Evolutionary conservation across 1,140 invertebrate species (phyloP).

Genomic region (Drosophila orosa): DNA sequence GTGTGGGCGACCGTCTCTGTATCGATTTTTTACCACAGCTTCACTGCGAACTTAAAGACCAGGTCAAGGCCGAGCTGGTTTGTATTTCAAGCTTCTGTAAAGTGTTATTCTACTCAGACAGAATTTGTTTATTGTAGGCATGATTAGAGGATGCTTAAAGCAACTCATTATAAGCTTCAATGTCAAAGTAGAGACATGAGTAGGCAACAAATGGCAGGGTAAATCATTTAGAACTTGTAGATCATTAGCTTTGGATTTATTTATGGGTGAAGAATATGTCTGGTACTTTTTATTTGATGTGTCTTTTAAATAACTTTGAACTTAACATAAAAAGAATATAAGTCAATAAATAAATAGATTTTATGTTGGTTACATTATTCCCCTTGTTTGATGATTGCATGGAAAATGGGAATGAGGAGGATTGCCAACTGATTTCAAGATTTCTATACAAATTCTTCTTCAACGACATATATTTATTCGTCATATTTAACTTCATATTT

Average conservation of each 20-base stretch:
- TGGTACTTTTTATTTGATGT: not conserved
- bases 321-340: not conserved
- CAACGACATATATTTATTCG: not conserved
- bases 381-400: not conserved
- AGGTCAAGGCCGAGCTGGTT: slow-evolving; percentile 25
- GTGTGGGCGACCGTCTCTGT: slow-evolving; percentile 36
- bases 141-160: slow-evolving; percentile 2
- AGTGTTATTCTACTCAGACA: slow-evolving; percentile 5
- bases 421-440: no score
- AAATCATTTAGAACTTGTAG: slow-evolving; percentile 5
- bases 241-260: not conserved
- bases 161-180: slow-evolving; percentile 9
- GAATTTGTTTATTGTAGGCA: not conserved
- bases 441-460: not conserved
- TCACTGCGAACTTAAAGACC: slow-evolving; percentile 10
- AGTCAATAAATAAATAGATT: not conserved
- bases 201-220: not conserved
- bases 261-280: not conserved
- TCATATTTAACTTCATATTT: not conserved
- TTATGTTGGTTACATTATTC: no score
- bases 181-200: slow-evolving; percentile 11
- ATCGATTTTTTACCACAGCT: slow-evolving; percentile 3
- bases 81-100: not conserved
- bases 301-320: no score
- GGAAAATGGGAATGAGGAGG: not conserved